Evolutionary conservation across 2,888 invertebrate genomes (phyloP), one percentile per base, ranked within the genome.

Genomic region (Archaeoteleia sp.): DNA sequence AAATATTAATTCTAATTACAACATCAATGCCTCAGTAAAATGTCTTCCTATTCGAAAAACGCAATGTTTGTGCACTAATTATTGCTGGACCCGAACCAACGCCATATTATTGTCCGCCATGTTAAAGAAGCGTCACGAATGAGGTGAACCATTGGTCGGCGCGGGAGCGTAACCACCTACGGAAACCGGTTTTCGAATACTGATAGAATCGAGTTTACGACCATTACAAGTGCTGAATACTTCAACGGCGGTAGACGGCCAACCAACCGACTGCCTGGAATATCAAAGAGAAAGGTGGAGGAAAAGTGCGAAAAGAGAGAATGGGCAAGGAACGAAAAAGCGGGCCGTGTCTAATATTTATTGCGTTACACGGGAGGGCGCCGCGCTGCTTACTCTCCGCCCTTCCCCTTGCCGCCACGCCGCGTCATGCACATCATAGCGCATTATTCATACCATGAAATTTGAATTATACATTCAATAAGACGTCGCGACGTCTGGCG

Each of bases 401-500:
- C 27, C 45, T 42, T 49, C 39, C 57, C 63, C 67, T 65, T 25
- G 17, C 72, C 70, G 55, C 70, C 40, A 27, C 40, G 40, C 27
- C 17, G 30, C 32, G 54, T 48, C 27, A 40, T 51, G 43, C 73
- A 74, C 77, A 76, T 79, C 77, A 78, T 77, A 74, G 75, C 77
- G 69, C 76, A 79, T 82, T 82, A 82, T 82, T 82, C 80, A 78
- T 79, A 77, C 75, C 72, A 68, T 72, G 75, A 78, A 81, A 80
- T 79, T 78, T 81, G 71, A 76, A 81, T 81, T 78, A 82, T 75
- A 79, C 77, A 80, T 79, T 76, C 75, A 75, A 81, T 76, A 75
- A 73, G 70, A 74, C 74, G 74, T 74, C 76, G 71, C 71, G 75
- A 73, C 75, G 76, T 66, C 57, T 71, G 65, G 60, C 74, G 61